phyloP scores from a whole-genome alignment of 1,140 invertebrate genomes.

The Sycophila sp. region DNA sequence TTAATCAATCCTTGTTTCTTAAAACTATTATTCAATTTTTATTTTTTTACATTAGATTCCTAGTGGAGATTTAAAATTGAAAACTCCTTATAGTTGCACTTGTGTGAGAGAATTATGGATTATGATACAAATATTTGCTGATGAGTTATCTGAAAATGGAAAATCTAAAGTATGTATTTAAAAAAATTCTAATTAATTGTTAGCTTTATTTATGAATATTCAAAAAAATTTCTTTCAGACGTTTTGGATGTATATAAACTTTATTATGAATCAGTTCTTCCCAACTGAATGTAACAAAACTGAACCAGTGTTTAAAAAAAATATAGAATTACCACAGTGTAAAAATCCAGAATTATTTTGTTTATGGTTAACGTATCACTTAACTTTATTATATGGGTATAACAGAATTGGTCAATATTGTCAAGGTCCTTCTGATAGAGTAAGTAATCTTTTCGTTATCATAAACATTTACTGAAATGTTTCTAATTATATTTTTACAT shows the following conservation, averaged over 20 bases:
- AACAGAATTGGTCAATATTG: slow-evolving; percentile 49
- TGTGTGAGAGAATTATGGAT: slow-evolving; percentile 65
- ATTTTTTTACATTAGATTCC: slow-evolving; percentile 46
- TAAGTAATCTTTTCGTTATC: slow-evolving; percentile 39
- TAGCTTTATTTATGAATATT: too few relatives aligned
- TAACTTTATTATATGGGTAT: slow-evolving; percentile 59
- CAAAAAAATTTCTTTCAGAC: slow-evolving; percentile 43
- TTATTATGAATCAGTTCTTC: slow-evolving; percentile 44
- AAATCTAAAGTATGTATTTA: slow-evolving; percentile 52
- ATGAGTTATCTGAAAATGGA: slow-evolving; percentile 42
- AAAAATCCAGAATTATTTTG: slow-evolving; percentile 59
- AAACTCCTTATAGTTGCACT: slow-evolving; percentile 61
- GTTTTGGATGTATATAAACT: slow-evolving; percentile 62
- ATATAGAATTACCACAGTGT: slow-evolving; percentile 42
- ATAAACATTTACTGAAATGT: slow-evolving; percentile 24
- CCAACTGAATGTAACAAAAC: slow-evolving; percentile 33
- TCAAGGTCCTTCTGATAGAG: slow-evolving; percentile 43
- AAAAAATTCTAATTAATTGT: too few relatives aligned
- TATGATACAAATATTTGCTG: slow-evolving; percentile 59
- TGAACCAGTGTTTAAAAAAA: slow-evolving; percentile 33
- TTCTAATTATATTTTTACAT: background rate
- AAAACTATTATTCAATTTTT: slow-evolving; percentile 8
- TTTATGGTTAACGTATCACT: slow-evolving; percentile 59
- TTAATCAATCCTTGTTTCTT: background rate
- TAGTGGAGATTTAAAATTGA: slow-evolving; percentile 51